Conservation (phyloP, 2,888 invertebrate genomes). For the Apodemia zela region DNA sequence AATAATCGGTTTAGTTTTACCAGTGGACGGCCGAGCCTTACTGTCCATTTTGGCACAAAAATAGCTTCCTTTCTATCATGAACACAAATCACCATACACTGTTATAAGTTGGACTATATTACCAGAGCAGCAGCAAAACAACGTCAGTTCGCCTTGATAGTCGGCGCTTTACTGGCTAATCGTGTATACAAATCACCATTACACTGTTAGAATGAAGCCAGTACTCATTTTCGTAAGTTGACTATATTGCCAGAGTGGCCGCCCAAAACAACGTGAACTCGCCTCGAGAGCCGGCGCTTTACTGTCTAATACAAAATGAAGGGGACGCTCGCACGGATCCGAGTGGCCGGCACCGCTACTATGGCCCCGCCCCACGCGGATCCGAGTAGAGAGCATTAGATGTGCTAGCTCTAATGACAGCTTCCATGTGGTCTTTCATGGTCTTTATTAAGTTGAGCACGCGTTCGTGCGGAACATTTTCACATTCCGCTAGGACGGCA, state of each 20-base stretch:
- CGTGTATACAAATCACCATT: constrained; percentile 27
- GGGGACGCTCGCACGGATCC: constrained; percentile 29
- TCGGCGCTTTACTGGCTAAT: too few relatives aligned
- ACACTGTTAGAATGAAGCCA: constrained; percentile 29
- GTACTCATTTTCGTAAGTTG: constrained; percentile 28
- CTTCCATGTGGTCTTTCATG: constrained; percentile 27
- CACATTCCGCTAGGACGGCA: background rate
- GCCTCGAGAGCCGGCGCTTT: background rate
- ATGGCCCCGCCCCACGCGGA: constrained; percentile 22
- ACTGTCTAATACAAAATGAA: constrained; percentile 27
- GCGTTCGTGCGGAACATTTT: background rate
- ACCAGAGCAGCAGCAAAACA: too few relatives aligned
- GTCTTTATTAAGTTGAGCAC: background rate
- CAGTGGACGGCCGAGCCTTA: constrained; percentile 27
- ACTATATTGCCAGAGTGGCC: constrained; percentile 30
- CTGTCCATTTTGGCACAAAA: constrained; percentile 29
- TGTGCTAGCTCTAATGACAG: constrained; percentile 25
- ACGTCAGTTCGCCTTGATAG: too few relatives aligned
- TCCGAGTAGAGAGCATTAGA: background rate
- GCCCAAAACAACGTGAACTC: constrained; percentile 24
- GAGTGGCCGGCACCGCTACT: constrained; percentile 28
- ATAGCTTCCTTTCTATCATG: constrained; percentile 25
- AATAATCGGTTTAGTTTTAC: constrained; percentile 26
- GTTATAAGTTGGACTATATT: too few relatives aligned
- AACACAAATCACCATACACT: constrained; percentile 28